phyloP scores from a whole-genome alignment of 2,888 invertebrate genomes.

The Drosophila merina region DNA sequence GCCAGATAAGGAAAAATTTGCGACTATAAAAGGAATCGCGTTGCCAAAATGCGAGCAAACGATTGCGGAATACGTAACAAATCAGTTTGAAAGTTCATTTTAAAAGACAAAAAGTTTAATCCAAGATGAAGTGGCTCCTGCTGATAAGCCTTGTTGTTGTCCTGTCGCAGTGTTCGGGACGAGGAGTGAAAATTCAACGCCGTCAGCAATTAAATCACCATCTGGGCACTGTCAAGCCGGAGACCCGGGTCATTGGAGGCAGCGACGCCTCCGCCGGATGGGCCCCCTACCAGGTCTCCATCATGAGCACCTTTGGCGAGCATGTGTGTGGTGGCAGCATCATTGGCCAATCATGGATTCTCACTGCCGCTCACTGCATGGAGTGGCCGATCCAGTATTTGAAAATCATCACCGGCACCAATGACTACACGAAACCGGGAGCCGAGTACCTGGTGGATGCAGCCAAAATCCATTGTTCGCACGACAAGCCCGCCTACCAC shows the following conservation, averaged over 20 bases:
- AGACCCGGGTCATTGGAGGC: slow-evolving; percentile 74
- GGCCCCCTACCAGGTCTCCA: slow-evolving; percentile 82
- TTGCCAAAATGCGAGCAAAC: slow-evolving; percentile 40
- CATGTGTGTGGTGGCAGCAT: slow-evolving; percentile 82
- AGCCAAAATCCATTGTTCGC: slow-evolving; percentile 69
- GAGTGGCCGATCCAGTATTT: slow-evolving; percentile 71
- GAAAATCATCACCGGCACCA: slow-evolving; percentile 77
- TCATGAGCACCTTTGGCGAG: slow-evolving; percentile 75
- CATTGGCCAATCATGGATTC: slow-evolving; percentile 68
- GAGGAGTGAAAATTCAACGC: slow-evolving; percentile 9
- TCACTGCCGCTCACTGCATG: slow-evolving; percentile 82
- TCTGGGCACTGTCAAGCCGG: slow-evolving; percentile 34
- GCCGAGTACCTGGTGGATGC: slow-evolving; percentile 67
- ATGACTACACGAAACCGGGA: slow-evolving; percentile 67
- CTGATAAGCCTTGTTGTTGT: slow-evolving; percentile 37
- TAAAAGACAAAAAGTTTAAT: background rate
- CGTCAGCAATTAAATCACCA: slow-evolving; percentile 43
- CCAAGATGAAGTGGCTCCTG: slow-evolving; percentile 54
- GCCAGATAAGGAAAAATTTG: slow-evolving; percentile 50
- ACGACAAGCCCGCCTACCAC: slow-evolving; percentile 79
- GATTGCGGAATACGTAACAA: slow-evolving; percentile 34
- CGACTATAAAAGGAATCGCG: slow-evolving; percentile 60
- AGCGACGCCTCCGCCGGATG: slow-evolving; percentile 52
- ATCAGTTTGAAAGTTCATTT: background rate
- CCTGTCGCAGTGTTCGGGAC: slow-evolving; percentile 32